Evolutionary conservation across 2,797 vertebrate species (phyloP).

Genomic region (Luscinia luscinia): DNA sequence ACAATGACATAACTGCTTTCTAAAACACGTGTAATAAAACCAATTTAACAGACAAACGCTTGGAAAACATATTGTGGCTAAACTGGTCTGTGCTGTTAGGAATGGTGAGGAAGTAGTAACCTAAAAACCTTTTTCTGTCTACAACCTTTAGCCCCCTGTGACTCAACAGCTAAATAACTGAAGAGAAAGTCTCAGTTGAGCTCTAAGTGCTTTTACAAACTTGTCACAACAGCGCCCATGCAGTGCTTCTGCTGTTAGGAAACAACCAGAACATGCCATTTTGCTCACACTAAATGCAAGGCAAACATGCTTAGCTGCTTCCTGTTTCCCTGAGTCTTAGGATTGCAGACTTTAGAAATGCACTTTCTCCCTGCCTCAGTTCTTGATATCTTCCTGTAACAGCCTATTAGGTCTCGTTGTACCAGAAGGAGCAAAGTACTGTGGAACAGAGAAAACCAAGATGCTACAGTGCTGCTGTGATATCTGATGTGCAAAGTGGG

Average conservation of each 20-base stretch:
- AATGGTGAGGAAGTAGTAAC: background rate
- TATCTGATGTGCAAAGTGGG: background rate
- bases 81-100: background rate
- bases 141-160: background rate
- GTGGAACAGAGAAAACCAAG: background rate
- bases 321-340: background rate
- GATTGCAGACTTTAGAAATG: background rate
- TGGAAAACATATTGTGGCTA: background rate
- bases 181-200: background rate
- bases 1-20: background rate
- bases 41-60: background rate
- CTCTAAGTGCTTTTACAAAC: background rate
- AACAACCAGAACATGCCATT: background rate
- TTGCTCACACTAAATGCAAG: background rate
- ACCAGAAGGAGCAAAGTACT: background rate
- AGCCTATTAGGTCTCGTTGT: background rate
- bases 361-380: background rate
- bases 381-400: fast-evolving
- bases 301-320: background rate
- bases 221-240: background rate
- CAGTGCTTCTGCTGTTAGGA: background rate
- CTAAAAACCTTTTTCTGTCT: background rate
- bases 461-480: background rate
- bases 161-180: background rate
- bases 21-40: background rate